These are phyloP conservation scores for Nowickia ferox DNA, from an alignment of 2,888 invertebrate genomes.

Conservation along the genomic window DNA sequence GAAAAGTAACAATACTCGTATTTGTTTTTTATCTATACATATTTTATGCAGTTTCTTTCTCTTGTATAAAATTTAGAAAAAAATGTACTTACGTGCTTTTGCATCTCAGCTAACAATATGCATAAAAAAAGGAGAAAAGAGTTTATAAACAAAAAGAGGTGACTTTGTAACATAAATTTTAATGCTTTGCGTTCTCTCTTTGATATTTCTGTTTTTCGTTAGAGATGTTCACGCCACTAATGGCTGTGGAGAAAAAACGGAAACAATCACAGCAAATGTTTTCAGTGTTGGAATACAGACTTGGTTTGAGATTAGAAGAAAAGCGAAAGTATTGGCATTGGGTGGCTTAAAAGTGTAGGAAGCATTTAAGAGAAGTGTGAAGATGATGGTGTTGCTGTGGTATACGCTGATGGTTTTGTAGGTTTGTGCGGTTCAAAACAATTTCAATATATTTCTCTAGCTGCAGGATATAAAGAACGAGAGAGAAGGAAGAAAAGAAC, in stretches of 20 bases:
- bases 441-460: conserved; percentile 56
- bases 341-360: background rate
- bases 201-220: conserved; percentile 8
- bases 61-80: too few species aligned
- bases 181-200: conserved; percentile 9
- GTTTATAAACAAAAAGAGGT: conserved; percentile 17
- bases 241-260: conserved; percentile 58
- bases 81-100: too few species aligned
- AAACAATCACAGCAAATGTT: conserved; percentile 64
- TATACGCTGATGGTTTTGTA: conserved; percentile 50
- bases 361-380: conserved; percentile 8
- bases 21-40: too few species aligned
- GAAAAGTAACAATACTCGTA: too few species aligned
- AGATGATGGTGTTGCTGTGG: conserved; percentile 34
- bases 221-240: conserved; percentile 52
- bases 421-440: conserved; percentile 61
- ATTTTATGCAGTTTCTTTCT: too few species aligned
- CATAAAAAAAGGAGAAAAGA: conserved; percentile 38
- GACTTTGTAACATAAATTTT: conserved; percentile 19
- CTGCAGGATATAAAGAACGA: conserved; percentile 29
- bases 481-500: background rate
- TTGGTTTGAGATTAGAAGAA: background rate
- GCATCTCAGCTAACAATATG: too few species aligned
- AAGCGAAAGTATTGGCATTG: background rate
- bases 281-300: background rate